Evolutionary conservation across 2,113 vertebrate genomes (phyloP).

Genomic region (Cairina moschata): DNA sequence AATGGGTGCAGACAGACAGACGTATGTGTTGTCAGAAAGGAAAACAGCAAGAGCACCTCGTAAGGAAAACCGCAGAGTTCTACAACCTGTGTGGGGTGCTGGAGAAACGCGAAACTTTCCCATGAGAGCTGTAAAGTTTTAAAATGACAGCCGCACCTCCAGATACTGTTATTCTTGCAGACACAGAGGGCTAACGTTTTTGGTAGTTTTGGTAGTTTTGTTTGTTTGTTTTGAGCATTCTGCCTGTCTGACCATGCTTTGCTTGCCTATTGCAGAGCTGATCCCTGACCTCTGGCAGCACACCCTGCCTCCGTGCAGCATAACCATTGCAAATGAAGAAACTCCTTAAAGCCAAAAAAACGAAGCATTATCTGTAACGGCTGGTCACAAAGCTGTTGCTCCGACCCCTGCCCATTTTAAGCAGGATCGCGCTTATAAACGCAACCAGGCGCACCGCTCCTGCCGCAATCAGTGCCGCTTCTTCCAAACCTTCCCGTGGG

Average conservation of each 20-base stretch:
- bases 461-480: accelerated
- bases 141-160: background rate
- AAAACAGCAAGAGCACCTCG: background rate
- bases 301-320: background rate
- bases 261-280: background rate
- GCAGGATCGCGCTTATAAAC: background rate
- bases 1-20: background rate
- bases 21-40: accelerated
- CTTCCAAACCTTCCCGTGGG: background rate
- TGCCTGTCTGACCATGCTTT: background rate
- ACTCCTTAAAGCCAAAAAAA: background rate
- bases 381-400: background rate
- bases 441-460: background rate
- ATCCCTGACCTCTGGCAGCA: too few species aligned
- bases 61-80: background rate
- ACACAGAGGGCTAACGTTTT: background rate
- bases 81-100: accelerated
- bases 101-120: background rate
- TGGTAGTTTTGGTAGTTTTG: background rate
- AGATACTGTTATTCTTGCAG: background rate
- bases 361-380: accelerated
- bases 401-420: background rate
- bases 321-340: accelerated
- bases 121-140: background rate
- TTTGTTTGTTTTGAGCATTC: background rate